Base-by-base conservation (phyloP, 2,888 invertebrate species). In the Junonia oenone region DNA sequence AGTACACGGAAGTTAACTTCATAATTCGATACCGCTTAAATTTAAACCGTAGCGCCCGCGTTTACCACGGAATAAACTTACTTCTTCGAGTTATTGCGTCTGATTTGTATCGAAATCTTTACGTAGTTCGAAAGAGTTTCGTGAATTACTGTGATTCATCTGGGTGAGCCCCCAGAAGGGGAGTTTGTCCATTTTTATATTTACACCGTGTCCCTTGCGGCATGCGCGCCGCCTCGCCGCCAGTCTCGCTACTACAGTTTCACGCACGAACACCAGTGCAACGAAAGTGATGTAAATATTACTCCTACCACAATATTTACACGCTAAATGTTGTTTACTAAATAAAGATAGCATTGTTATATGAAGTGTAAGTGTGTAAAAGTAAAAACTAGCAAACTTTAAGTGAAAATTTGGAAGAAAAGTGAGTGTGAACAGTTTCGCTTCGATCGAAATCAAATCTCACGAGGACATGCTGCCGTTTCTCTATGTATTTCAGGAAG, bases 151-250 rank as follows among this genome's bases (percentile, higher is more conserved):
- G 85, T 89, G 89, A 90, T 87, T 88, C 86, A 88, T 86, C 74
- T 75, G 83, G 78, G 79, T 81, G 83, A 84, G 80, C 83, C 82
- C 83, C 73, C 74, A 76, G 86, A 87, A 89, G 90, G 89, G 88
- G 89, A 89, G 87, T 83, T 84, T 83, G 80, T 86, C 81, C 87
- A 88, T 88, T 90, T 89, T 90, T 90, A 89, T 88, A 89, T 88
- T 89, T 90, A 85, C 83, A 82, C 73, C 84, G 83, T 76, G 80
- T 83, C 86, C 83, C 87, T 83, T 79, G 74, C 72, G 88, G 87
- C 88, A 88, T 89, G 88, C 89, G 90, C 89, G 87, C 76, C 87
- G 87, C 81, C 80, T 81, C 81, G 77, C 74, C 76, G 86, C 79
- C 88, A 90, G 89, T 89, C 84, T 79, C 68, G 81, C 73, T 77